A percentile compares a stretch with the other conserved stretches of the same genome.
Evolutionary conservation across 2,797 vertebrate species (phyloP).

Genomic region (Lutjanus argentimaculatus): DNA sequence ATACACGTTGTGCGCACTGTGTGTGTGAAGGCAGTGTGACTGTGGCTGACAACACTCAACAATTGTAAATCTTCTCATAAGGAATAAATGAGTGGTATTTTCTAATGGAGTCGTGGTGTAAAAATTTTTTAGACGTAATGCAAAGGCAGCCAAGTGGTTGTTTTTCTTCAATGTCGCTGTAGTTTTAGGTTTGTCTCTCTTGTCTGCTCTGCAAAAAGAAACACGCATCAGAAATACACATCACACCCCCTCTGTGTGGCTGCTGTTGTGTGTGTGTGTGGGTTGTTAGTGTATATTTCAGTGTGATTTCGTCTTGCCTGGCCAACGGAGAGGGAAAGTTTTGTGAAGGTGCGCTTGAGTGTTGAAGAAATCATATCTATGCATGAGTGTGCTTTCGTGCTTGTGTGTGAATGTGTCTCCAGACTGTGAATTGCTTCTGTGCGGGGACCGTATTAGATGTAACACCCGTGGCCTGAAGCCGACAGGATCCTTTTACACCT

Average conservation of each 20-base stretch:
- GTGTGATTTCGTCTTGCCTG: background rate
- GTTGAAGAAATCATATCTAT: background rate
- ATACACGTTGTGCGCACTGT: too few species aligned
- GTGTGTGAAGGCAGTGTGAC: too few species aligned
- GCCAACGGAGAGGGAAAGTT: slow-evolving; percentile 6
- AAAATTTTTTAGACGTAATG: too few species aligned
- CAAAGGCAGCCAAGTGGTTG: too few species aligned
- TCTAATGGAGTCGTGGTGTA: too few species aligned
- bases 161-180: background rate
- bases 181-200: background rate
- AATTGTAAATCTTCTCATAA: too few species aligned
- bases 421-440: slow-evolving; percentile 62
- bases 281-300: background rate
- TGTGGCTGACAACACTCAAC: too few species aligned
- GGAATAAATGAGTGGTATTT: too few species aligned
- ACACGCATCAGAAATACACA: background rate
- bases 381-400: background rate
- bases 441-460: slow-evolving; percentile 46
- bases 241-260: background rate
- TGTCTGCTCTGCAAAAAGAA: background rate
- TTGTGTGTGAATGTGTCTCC: slow-evolving; percentile 3
- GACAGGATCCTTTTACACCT: slow-evolving; percentile 49
- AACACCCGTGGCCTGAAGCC: slow-evolving; percentile 32
- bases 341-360: background rate
- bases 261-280: background rate